Base-by-base conservation (phyloP, 2,888 invertebrate genomes). In the Crossocerus cetratus region DNA sequence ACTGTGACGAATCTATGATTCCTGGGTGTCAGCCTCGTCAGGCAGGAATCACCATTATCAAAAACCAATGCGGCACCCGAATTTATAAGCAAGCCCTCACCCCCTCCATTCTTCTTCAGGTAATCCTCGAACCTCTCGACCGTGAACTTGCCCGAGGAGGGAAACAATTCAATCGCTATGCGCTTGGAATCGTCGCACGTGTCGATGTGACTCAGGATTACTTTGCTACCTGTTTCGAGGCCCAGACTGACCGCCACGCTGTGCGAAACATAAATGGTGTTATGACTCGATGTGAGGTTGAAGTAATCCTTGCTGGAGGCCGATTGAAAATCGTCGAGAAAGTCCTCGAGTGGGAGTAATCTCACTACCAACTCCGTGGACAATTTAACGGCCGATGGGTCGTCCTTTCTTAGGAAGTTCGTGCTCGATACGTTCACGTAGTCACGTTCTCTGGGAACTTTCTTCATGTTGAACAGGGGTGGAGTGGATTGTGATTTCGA, bases 81-180 rank as follows among this genome's bases (percentile, higher is more conserved):
- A 86, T 93, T 94, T 23, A 94, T 90, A 1, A 93, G 82, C 58
- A 93, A 90, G 85, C 91, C 91, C 76, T 91, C 90, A 2, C 91
- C 90, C 0, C 90, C 91, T 69, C 92, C 92, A 76, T 72, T 69
- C 23, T 86, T 90, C 65, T 92, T 91, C 69, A 92, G 86, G 14
- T 89, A 87, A 80, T 88, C 78, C 16, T 84, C 64, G 18, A 90
- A 83, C 75, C 81, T 76, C 62, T 88, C 82, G 58, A 79, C 80
- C 72, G 76, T 86, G 65, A 84, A 74, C 2, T 69, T 56, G 1
- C 65, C 67, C 16, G 65, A 64, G 16, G 70, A 65, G 0, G 92
- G 91, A 3, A 91, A 84, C 58, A 94, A 89, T 85, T 93, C 92
- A 77, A 93, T 91, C 21, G 82, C 77, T 3, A 92, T 91, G 53